phyloP scores from a whole-genome alignment of 2,888 invertebrate species.

The Trimorus sp. region DNA sequence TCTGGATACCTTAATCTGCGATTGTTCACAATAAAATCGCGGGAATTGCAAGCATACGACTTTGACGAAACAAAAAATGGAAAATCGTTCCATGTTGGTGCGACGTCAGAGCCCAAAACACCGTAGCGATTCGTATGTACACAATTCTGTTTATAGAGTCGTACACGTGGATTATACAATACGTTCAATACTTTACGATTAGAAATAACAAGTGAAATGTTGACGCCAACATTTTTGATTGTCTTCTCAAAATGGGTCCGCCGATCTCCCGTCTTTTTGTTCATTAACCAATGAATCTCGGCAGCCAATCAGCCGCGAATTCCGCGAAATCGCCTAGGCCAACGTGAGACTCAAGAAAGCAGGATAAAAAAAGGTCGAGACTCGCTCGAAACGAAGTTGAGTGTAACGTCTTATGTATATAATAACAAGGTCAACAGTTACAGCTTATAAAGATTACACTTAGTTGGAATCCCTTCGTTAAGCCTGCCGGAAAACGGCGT shows the following conservation, averaged over 20 bases:
- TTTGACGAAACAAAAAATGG: too few species aligned
- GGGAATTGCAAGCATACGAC: too few species aligned
- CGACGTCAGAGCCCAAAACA: constrained; percentile 31
- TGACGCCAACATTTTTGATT: constrained; percentile 81
- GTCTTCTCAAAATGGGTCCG: constrained; percentile 77
- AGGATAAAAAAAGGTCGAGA: constrained; percentile 41
- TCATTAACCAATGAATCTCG: constrained; percentile 25
- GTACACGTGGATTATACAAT: constrained; percentile 37
- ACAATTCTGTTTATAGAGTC: constrained; percentile 35
- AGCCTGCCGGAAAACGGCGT: too few species aligned
- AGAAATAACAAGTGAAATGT: constrained; percentile 80
- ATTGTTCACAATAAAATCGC: too few species aligned
- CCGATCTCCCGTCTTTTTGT: constrained; percentile 41
- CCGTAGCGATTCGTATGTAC: constrained; percentile 47
- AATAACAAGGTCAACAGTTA: constrained; percentile 81
- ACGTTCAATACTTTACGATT: constrained; percentile 61
- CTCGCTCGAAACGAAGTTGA: constrained; percentile 46
- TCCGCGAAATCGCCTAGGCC: constrained; percentile 70
- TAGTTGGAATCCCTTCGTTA: constrained; percentile 76
- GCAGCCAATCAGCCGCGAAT: constrained; percentile 16
- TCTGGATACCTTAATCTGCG: too few species aligned
- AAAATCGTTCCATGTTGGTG: too few species aligned
- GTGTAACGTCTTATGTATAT: constrained; percentile 81
- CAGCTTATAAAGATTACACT: constrained; percentile 79
- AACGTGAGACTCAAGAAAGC: constrained; percentile 69